Evolutionary conservation across 2,113 vertebrate genomes (phyloP).

Genomic region (Mustela nigripes): DNA sequence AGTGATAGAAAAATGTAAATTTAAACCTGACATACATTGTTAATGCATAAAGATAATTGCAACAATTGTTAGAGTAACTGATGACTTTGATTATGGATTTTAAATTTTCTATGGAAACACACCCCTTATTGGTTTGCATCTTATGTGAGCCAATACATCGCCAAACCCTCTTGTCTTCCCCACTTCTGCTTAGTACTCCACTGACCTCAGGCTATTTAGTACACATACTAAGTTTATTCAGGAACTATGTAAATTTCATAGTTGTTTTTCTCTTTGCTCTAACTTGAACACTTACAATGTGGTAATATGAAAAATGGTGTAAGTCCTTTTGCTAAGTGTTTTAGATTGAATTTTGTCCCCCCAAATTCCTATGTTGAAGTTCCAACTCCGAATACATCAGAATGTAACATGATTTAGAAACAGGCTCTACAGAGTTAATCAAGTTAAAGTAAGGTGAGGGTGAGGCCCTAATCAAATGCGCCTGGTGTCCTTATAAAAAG

Average conservation of each 20-base stretch:
- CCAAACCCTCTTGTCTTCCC: accelerated
- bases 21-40: neutral
- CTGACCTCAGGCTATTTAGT: neutral
- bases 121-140: neutral
- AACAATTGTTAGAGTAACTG: neutral
- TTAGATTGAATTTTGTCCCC: neutral
- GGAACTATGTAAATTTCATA: neutral
- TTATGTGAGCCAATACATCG: neutral
- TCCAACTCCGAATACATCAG: neutral
- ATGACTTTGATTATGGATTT: neutral
- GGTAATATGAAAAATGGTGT: neutral
- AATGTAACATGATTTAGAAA: neutral
- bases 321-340: neutral
- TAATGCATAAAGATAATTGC: neutral
- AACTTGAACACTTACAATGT: neutral
- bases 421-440: neutral
- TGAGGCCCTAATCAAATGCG: neutral
- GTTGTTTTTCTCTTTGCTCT: neutral
- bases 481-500: neutral
- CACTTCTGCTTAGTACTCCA: neutral
- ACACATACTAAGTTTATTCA: neutral
- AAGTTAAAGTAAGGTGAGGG: neutral
- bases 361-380: neutral
- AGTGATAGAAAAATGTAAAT: neutral
- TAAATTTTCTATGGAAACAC: neutral